A percentile compares a stretch with the other conserved stretches of the same genome.
phyloP scores from a whole-genome alignment of 2,888 invertebrate species.

The Agrotis exclamationis region DNA sequence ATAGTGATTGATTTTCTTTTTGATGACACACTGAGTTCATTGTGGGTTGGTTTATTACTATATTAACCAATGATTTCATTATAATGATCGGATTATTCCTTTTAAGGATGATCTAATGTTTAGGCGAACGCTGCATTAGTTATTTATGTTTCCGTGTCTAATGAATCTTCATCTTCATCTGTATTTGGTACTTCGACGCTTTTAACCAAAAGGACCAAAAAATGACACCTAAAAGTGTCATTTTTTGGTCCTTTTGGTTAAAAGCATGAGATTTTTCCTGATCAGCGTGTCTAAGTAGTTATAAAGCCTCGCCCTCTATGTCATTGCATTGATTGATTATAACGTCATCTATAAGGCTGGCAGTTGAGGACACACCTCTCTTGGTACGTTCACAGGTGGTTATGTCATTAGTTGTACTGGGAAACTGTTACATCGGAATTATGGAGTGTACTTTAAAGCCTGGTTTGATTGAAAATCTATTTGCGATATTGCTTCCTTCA shows the following conservation, averaged over 20 bases:
- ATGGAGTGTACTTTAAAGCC: background rate
- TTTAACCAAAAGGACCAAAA: too few species aligned
- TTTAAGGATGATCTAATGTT: slow-evolving; percentile 54
- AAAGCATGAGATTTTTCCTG: background rate
- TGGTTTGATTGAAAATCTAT: slow-evolving; percentile 18
- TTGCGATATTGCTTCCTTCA: background rate
- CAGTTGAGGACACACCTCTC: slow-evolving; percentile 15
- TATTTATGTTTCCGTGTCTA: slow-evolving; percentile 46
- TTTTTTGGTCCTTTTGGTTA: slow-evolving; percentile 4
- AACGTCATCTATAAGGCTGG: slow-evolving; percentile 23
- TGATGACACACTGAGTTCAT: slow-evolving; percentile 46
- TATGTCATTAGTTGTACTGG: slow-evolving; percentile 28
- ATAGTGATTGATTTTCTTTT: slow-evolving; percentile 64
- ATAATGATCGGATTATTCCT: slow-evolving; percentile 61
- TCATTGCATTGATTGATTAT: slow-evolving; percentile 31
- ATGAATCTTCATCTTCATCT: slow-evolving; percentile 25
- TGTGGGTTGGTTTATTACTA: slow-evolving; percentile 57
- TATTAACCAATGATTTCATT: slow-evolving; percentile 55
- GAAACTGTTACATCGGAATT: slow-evolving; percentile 28
- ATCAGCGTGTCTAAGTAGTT: slow-evolving; percentile 19
- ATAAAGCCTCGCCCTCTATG: slow-evolving; percentile 11
- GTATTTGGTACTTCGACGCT: slow-evolving; percentile 2
- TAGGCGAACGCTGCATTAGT: slow-evolving; percentile 39
- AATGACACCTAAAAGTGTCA: too few species aligned
- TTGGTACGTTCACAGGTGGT: slow-evolving; percentile 7